Percentiles rank a stretch among this genome's conserved stretches.
Conservation (phyloP, 2,797 vertebrate species). For the Onychomys arenicola region DNA sequence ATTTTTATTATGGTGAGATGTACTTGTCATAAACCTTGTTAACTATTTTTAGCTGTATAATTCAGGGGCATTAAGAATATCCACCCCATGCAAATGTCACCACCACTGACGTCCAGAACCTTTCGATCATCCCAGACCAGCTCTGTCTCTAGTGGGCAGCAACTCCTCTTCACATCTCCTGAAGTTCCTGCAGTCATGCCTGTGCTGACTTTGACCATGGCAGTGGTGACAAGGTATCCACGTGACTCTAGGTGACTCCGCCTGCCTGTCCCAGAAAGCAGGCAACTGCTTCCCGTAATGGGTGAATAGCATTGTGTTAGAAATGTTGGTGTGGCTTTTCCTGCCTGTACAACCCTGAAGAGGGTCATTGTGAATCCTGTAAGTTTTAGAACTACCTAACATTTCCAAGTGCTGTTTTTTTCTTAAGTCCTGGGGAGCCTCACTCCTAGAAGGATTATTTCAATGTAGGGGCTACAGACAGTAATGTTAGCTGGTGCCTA, state of each 20-base stretch:
- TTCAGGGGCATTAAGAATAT: no score
- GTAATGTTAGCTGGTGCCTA: rapidly evolving
- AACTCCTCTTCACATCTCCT: rapidly evolving
- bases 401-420: neutral
- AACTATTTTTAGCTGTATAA: neutral
- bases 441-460: neutral
- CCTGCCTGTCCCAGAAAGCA: neutral
- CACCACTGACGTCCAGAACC: rapidly evolving
- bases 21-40: neutral
- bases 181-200: neutral
- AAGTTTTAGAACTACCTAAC: neutral
- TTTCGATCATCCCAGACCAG: neutral
- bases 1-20: neutral
- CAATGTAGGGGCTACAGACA: neutral
- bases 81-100: rapidly evolving
- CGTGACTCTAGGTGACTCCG: rapidly evolving
- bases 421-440: neutral
- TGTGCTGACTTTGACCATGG: neutral
- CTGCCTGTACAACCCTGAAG: neutral
- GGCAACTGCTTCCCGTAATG: rapidly evolving
- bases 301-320: rapidly evolving
- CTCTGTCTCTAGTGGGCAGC: no score
- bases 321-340: neutral
- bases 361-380: neutral
- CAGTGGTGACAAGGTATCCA: rapidly evolving